Conservation (phyloP, 2,888 invertebrate species). For the Tryphoninae sp. region DNA sequence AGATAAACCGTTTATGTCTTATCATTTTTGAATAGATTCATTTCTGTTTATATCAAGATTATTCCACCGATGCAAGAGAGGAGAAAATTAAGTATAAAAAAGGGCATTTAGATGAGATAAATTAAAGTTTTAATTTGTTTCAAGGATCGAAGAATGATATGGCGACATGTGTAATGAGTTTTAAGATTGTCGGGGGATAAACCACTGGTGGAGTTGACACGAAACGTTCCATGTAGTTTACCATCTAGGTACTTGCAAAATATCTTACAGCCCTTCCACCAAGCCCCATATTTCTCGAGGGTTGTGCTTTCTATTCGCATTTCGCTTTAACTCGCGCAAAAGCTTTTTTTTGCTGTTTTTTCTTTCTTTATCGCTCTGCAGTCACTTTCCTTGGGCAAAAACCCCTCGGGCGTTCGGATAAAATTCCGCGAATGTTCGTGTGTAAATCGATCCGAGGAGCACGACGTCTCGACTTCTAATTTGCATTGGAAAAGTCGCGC, state of each 20-base stretch:
- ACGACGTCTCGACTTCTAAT: constrained; percentile 46
- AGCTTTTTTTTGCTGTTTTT: neutral
- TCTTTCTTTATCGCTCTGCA: constrained; percentile 16
- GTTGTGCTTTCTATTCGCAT: neutral
- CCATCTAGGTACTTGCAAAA: neutral
- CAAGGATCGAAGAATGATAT: too few relatives aligned
- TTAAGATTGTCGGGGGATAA: too few relatives aligned
- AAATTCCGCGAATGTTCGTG: constrained; percentile 30
- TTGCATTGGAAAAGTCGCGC: neutral
- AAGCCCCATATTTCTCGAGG: constrained; percentile 1
- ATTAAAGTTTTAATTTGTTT: too few relatives aligned
- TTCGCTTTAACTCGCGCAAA: constrained; percentile 6
- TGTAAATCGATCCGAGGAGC: constrained; percentile 20
- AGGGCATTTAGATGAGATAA: too few relatives aligned
- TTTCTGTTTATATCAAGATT: neutral
- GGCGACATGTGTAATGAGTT: too few relatives aligned
- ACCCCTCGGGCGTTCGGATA: constrained; percentile 21
- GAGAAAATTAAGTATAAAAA: too few relatives aligned
- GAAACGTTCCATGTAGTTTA: neutral
- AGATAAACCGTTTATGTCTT: neutral
- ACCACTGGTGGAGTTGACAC: neutral
- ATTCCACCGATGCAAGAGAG: neutral
- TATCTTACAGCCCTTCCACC: neutral
- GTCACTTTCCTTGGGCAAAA: constrained; percentile 32
- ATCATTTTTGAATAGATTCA: neutral